These are phyloP conservation scores for Gouania willdenowi DNA, from an alignment of 2,797 vertebrate species.

Conservation along the genomic window DNA sequence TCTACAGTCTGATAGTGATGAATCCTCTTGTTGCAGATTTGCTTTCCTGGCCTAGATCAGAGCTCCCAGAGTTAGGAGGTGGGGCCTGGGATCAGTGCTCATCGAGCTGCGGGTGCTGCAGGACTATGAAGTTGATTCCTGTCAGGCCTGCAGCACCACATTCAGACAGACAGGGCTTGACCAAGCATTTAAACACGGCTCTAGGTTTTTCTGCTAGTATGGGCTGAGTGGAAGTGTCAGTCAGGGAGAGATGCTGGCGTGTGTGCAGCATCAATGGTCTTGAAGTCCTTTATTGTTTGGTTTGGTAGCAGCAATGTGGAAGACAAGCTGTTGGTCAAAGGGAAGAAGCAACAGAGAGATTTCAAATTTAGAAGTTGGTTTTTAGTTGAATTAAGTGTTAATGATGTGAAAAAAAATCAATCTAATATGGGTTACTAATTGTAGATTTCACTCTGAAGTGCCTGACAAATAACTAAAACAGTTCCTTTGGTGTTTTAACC, in stretches of 20 bases:
- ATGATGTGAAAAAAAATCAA: no score
- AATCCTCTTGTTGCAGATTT: constrained; percentile 38
- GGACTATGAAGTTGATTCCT: constrained; percentile 55
- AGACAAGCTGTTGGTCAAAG: constrained; percentile 16
- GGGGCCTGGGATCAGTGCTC: background rate
- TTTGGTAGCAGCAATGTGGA: constrained; percentile 24
- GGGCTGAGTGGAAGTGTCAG: constrained; percentile 57
- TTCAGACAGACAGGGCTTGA: constrained; percentile 61
- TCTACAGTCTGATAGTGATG: constrained; percentile 2
- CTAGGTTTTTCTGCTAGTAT: constrained; percentile 50
- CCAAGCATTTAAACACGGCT: constrained; percentile 63
- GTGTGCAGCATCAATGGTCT: constrained; percentile 22
- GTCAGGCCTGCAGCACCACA: constrained; percentile 49
- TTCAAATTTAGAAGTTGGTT: background rate
- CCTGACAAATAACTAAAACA: no score
- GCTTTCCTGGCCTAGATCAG: constrained; percentile 44
- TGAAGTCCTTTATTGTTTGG: constrained; percentile 21
- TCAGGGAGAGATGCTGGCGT: constrained; percentile 25
- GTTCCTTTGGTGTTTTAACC: no score
- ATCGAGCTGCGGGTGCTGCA: constrained; percentile 8
- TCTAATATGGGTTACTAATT: no score
- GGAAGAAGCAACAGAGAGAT: constrained; percentile 4
- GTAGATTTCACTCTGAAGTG: no score
- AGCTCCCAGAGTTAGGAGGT: background rate
- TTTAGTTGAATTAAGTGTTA: no score